Percentiles rank a stretch among this genome's conserved stretches.
Evolutionary conservation across 2,113 vertebrate genomes (phyloP).

Genomic region (Callithrix jacchus): DNA sequence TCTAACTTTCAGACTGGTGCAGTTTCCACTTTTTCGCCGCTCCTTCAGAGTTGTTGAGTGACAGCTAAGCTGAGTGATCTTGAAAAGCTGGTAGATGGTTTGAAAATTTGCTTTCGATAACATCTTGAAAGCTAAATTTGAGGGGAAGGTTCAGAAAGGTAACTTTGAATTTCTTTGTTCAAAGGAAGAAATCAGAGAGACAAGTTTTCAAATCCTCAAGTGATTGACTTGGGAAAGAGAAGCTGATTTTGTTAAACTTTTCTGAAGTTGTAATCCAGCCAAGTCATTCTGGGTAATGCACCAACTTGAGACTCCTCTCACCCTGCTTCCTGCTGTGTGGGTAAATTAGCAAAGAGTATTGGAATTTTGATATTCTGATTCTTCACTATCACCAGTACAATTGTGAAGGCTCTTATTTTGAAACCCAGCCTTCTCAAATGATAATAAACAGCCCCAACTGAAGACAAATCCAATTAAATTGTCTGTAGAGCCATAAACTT

Average conservation of each 20-base stretch:
- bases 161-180: slow-evolving; percentile 65
- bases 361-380: neutral
- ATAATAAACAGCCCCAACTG: slow-evolving; percentile 41
- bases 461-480: slow-evolving; percentile 59
- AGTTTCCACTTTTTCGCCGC: neutral
- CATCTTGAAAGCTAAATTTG: slow-evolving; percentile 59
- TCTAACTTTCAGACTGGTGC: neutral
- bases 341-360: neutral
- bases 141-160: slow-evolving; percentile 52
- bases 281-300: neutral
- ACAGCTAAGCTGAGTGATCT: slow-evolving; percentile 62
- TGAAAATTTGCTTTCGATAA: slow-evolving; percentile 56
- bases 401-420: slow-evolving; percentile 41
- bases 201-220: slow-evolving; percentile 37
- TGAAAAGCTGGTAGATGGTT: slow-evolving; percentile 45
- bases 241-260: slow-evolving; percentile 61
- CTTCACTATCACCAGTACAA: neutral
- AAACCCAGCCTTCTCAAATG: slow-evolving; percentile 30
- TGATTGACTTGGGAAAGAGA: slow-evolving; percentile 47
- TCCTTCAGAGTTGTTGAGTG: slow-evolving; percentile 57
- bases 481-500: neutral
- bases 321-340: neutral
- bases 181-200: slow-evolving; percentile 44
- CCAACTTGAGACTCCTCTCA: neutral
- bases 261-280: slow-evolving; percentile 41